Base-by-base conservation (phyloP, 1,140 invertebrate genomes). In the Dryas iulia region DNA sequence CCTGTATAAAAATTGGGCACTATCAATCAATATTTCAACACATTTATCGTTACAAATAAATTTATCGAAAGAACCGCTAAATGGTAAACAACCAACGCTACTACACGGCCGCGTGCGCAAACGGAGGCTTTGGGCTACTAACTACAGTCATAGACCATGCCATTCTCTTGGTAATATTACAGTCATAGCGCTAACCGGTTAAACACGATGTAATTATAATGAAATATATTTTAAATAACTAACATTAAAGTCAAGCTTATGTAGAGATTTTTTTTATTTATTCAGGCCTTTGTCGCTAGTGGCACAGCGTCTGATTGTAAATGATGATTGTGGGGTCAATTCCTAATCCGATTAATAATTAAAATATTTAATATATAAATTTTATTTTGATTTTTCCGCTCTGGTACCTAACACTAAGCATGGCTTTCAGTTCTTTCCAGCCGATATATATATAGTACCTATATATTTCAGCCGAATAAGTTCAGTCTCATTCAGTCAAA, bases 101-200 rank as follows among this genome's bases (percentile, higher is more conserved):
- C 39, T 8, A 59, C 52, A 66, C 54, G 11, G 65, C 56, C 59
- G 71, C 71, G 67, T 70, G 71, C 71, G 71, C 67, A 65, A 57
- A 52, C 30, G 65, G 60, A 73, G 71, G 63, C 71, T 73, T 62
- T 66, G 67, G 62, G 56, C 24, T 59, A 69, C 68, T 66, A 70
- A 73, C 71, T 73, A 73, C 59, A 47, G 59, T 62, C 35, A 58
- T 56, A 61, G 63, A 61, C 59, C 26, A 52, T 3, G 54, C 71
- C 71, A 53, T 73, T 73, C 71, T 66, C 71, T 61, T 59, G 25
- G 39, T 73, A 52, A 47, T 58, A 64, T 62, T 53, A 28, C 47
- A 65, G 30, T 10, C 26, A 14, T 6, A 31, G 10, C 59, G 63
- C 53, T 56, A 62, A 73, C 63, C 63, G 61, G 71, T 66, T 52